Conservation (phyloP, 2,797 vertebrate species). For the Phoeniculus purpureus region DNA sequence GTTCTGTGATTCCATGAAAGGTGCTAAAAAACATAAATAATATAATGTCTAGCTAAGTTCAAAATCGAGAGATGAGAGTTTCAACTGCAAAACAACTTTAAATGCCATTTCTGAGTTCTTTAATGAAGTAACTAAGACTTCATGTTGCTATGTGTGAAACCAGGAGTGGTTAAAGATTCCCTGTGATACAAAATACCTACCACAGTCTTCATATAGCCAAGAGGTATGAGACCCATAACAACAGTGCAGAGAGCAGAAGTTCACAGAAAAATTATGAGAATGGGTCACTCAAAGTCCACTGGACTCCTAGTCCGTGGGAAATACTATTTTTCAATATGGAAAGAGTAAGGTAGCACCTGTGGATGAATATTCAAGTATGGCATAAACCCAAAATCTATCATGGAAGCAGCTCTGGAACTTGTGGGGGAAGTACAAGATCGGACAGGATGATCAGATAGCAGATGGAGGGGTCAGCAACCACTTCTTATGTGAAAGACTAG, state of each 20-base stretch:
- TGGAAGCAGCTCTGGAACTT: neutral
- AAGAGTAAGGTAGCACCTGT: neutral
- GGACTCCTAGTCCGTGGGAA: neutral
- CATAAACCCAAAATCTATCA: neutral
- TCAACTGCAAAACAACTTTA: neutral
- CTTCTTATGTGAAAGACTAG: neutral
- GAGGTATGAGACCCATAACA: neutral
- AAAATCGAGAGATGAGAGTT: neutral
- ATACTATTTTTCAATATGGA: neutral
- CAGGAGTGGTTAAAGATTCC: neutral
- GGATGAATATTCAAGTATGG: neutral
- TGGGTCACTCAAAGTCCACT: neutral
- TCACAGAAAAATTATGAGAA: neutral
- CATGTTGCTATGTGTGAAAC: rapidly evolving
- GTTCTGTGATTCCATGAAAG: no score
- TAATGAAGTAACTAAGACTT: neutral
- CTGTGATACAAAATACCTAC: neutral
- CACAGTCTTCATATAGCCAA: neutral
- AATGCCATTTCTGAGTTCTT: neutral
- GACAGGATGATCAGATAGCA: rapidly evolving
- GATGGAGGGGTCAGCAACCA: neutral
- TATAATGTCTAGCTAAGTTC: neutral
- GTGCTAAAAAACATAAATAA: neutral
- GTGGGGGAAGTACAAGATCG: neutral
- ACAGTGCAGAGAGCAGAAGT: neutral